Evolutionary conservation across 2,888 invertebrate species (phyloP), one percentile per base, ranked within the genome.

Genomic region (Cheilosia impressa): DNA sequence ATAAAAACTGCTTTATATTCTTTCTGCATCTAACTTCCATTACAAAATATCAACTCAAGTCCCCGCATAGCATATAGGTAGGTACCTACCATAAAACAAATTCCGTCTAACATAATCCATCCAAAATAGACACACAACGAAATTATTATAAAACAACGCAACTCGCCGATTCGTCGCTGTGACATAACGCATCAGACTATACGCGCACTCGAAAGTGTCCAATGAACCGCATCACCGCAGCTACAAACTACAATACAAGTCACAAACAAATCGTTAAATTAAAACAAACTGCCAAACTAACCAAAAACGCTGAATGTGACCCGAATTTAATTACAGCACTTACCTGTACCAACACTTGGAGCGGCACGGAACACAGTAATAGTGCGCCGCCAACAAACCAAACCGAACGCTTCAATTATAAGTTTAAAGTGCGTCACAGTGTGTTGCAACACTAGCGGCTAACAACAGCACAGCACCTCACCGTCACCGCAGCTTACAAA

Each of bases 371-470:
- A 63, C 69, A 38, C 50, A 27, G 4, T 13, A 47, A 43, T 43
- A 57, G 68, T 50, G 53, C 13, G 43, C 47, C 13, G 43, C 47
- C 57, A 27, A 27, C 27, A 6, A 27, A 63, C 55, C 65, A 34
- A 53, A 57, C 50, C 50, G 50, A 77, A 50, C 57, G 63, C 57
- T 73, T 65, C 68, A 65, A 63, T 60, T 66, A 31, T 31, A 38
- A 53, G 58, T 57, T 65, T 45, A 69, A 63, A 85, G 76, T 85
- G 84, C 84, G 84, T 85, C 85, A 85, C 62, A 38, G 38, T 72
- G 47, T 81, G 53, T 81, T 85, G 80, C 85, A 81, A 81, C 55
- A 53, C 60, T n/a, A 43, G 31, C 15, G 43, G 47, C 58, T 63
- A 50, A 69, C 66, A 68, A 78, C 24, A 52, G 13, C 24, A 24